Percentiles rank a stretch among this genome's conserved stretches.
These are phyloP conservation scores for Hormiphora californensis DNA, from an alignment of 37 sponge, comb jelly and placozoan species.

Conservation along the genomic window DNA sequence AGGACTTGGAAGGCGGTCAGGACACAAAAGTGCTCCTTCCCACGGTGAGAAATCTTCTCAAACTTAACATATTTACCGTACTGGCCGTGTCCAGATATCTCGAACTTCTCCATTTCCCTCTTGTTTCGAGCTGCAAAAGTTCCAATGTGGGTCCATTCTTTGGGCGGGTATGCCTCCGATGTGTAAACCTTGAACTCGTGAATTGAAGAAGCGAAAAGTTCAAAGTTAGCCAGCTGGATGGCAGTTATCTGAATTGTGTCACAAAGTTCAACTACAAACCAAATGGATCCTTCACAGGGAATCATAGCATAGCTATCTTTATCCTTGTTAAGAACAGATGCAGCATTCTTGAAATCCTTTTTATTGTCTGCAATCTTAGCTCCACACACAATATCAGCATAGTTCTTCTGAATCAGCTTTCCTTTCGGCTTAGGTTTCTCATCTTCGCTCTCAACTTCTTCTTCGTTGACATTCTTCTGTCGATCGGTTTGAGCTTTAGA, in stretches of 20 bases:
- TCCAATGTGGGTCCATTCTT: slow-evolving; percentile 25
- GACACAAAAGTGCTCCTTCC: slow-evolving; percentile 46
- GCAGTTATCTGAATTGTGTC: slow-evolving; percentile 47
- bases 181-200: slow-evolving; percentile 39
- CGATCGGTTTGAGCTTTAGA: neutral
- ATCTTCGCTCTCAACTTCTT: no score
- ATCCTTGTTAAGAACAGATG: slow-evolving; percentile 7
- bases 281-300: slow-evolving; percentile 39
- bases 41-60: slow-evolving; percentile 23
- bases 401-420: slow-evolving; percentile 44
- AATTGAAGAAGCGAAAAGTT: slow-evolving; percentile 37
- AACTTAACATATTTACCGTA: slow-evolving; percentile 46
- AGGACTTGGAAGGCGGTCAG: neutral
- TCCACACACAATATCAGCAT: slow-evolving; percentile 34
- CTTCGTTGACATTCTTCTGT: no score
- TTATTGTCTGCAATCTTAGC: slow-evolving; percentile 42
- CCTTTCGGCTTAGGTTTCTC: slow-evolving; percentile 1
- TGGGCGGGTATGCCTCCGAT: slow-evolving; percentile 25
- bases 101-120: slow-evolving; percentile 16
- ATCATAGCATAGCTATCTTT: slow-evolving; percentile 50
- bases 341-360: slow-evolving; percentile 33
- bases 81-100: neutral
- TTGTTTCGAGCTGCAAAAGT: slow-evolving; percentile 21
- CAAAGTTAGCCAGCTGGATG: slow-evolving; percentile 19
- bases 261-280: slow-evolving; percentile 48